Percentiles rank a stretch among this genome's conserved stretches.
Conservation (phyloP, 1,140 invertebrate species). For the Brachionus sp. region DNA sequence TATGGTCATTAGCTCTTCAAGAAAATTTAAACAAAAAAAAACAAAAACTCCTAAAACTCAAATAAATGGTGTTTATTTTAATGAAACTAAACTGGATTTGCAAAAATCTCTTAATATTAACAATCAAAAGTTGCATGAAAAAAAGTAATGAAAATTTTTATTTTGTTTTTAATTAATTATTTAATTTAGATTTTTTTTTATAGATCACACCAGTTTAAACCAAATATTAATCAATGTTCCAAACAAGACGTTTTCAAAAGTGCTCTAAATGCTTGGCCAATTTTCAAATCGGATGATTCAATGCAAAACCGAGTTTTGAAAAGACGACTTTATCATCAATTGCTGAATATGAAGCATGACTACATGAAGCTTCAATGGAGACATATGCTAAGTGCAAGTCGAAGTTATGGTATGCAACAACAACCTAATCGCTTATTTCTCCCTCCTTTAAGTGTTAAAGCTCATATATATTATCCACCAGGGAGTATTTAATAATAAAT, state of each 20-base stretch:
- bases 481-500: not conserved
- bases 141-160: not conserved
- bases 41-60: not conserved
- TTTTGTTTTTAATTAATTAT: not conserved
- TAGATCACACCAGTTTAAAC: not conserved
- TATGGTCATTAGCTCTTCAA: not conserved
- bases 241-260: not conserved
- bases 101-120: not conserved
- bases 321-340: constrained; percentile 3
- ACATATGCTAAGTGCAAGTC: not conserved
- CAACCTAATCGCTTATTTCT: not conserved
- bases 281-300: not conserved
- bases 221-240: not conserved
- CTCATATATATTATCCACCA: not conserved
- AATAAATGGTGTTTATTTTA: not conserved
- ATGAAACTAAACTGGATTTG: not conserved
- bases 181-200: not conserved
- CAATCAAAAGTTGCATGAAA: not conserved
- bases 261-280: not conserved
- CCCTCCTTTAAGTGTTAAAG: not conserved
- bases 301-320: not conserved
- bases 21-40: not conserved
- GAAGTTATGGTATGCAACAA: not conserved
- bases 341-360: not conserved
- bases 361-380: constrained; percentile 33